phyloP scores from a whole-genome alignment of 64 coral and sea anemone species.

The Montipora sp. region DNA sequence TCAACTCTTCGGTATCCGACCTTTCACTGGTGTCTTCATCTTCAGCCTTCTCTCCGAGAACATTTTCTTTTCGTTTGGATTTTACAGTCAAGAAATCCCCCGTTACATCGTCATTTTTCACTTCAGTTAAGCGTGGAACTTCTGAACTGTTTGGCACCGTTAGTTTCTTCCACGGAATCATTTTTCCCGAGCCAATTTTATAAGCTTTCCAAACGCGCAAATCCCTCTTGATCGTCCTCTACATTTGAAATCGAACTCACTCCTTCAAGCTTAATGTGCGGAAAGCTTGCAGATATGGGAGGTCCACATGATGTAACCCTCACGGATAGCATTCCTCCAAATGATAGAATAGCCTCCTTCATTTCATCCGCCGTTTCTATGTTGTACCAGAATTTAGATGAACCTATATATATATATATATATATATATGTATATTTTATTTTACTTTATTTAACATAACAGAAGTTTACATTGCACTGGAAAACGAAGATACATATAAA shows the following conservation, averaged over 20 bases:
- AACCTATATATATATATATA: too few species aligned
- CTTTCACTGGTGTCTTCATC: not conserved
- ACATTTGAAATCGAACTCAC: constrained; percentile 4
- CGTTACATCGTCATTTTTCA: not conserved
- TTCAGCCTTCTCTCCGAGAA: not conserved
- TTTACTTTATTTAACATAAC: too few species aligned
- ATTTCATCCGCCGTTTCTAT: too few species aligned
- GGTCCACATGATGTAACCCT: too few species aligned
- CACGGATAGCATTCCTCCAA: not conserved
- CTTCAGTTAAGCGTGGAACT: not conserved
- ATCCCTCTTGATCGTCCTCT: not conserved
- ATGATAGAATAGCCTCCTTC: constrained; percentile 11
- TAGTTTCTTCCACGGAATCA: not conserved
- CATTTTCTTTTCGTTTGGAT: not conserved
- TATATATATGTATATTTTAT: too few species aligned
- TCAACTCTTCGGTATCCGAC: not conserved
- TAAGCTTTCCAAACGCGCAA: constrained; percentile 9
- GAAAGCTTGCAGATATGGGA: too few species aligned
- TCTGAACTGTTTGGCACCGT: not conserved
- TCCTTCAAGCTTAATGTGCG: too few species aligned
- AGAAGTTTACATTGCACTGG: too few species aligned
- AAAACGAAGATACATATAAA: too few species aligned
- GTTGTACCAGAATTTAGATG: too few species aligned
- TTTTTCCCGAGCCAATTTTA: not conserved
- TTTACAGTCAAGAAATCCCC: not conserved